A percentile compares a stretch with the other conserved stretches of the same genome.
These are phyloP conservation scores for Cydia amplana DNA, from an alignment of 1,140 invertebrate species.

Conservation along the genomic window DNA sequence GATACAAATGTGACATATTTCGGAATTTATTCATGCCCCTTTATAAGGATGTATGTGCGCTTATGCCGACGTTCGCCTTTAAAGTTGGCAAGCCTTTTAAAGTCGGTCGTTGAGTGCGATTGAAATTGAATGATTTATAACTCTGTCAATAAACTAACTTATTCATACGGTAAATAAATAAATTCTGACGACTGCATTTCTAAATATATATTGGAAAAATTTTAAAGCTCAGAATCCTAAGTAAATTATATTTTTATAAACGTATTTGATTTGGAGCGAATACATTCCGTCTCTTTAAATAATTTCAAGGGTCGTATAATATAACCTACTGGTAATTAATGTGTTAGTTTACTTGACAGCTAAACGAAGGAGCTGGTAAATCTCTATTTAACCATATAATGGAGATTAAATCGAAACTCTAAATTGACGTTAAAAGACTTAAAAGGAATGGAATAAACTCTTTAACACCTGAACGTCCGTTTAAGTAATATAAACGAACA, in stretches of 20 bases:
- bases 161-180: not conserved
- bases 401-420: too few species aligned
- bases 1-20: constrained; percentile 32
- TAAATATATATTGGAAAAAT: too few species aligned
- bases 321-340: too few species aligned
- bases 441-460: not conserved
- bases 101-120: not conserved
- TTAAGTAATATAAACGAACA: not conserved
- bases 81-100: not conserved
- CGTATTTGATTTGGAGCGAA: too few species aligned
- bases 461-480: not conserved
- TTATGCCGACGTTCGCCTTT: not conserved
- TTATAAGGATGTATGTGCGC: constrained; percentile 1
- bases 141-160: not conserved
- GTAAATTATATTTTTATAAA: too few species aligned
- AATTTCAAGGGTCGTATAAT: too few species aligned
- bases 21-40: constrained; percentile 9
- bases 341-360: too few species aligned
- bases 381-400: too few species aligned
- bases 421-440: not conserved
- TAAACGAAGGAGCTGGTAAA: too few species aligned
- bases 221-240: too few species aligned
- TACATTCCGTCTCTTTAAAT: too few species aligned
- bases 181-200: not conserved
- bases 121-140: not conserved